These are phyloP conservation scores for Bathynomus jamesi DNA, from an alignment of 1,140 invertebrate genomes.

Conservation along the genomic window DNA sequence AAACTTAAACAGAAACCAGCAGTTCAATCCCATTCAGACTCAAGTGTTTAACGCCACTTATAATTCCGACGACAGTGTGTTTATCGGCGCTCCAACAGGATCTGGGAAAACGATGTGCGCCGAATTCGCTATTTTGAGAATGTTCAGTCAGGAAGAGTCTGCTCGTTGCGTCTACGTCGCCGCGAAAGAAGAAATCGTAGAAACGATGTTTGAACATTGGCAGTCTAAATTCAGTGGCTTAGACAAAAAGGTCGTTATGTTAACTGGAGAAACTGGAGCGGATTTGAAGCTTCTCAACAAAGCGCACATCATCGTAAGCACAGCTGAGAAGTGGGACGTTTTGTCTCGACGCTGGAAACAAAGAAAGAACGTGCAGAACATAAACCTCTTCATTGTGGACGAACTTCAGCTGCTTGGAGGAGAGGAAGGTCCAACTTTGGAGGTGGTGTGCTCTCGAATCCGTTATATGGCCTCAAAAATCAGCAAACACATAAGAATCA, in stretches of 20 bases:
- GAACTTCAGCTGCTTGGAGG: conserved; percentile 84
- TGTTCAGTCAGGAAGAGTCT: conserved; percentile 63
- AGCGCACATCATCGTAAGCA: conserved; percentile 91
- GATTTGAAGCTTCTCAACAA: conserved; percentile 84
- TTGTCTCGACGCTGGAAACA: conserved; percentile 97
- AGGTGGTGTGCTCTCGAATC: conserved; percentile 86
- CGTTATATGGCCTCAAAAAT: conserved; percentile 92
- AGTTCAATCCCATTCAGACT: conserved; percentile 99
- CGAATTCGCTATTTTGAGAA: conserved; percentile 88
- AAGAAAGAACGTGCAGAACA: conserved; percentile 93
- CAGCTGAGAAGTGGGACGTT: conserved; percentile 98
- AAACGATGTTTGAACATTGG: conserved; percentile 87
- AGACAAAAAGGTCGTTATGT: conserved; percentile 64
- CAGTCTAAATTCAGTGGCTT: conserved; percentile 75
- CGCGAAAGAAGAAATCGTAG: conserved; percentile 82
- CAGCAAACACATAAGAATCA: conserved; percentile 84
- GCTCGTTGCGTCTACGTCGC: conserved; percentile 82
- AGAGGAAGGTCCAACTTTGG: conserved; percentile 84
- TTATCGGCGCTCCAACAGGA: conserved; percentile 94
- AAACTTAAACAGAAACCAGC: conserved; percentile 63
- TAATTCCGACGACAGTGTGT: conserved; percentile 97
- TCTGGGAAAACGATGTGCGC: conserved; percentile 95
- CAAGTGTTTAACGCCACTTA: conserved; percentile 99
- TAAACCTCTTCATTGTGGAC: conserved; percentile 95
- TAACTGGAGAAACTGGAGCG: conserved; percentile 97